Conservation (phyloP, 1,140 invertebrate genomes). For the Nasonia longicornis region DNA sequence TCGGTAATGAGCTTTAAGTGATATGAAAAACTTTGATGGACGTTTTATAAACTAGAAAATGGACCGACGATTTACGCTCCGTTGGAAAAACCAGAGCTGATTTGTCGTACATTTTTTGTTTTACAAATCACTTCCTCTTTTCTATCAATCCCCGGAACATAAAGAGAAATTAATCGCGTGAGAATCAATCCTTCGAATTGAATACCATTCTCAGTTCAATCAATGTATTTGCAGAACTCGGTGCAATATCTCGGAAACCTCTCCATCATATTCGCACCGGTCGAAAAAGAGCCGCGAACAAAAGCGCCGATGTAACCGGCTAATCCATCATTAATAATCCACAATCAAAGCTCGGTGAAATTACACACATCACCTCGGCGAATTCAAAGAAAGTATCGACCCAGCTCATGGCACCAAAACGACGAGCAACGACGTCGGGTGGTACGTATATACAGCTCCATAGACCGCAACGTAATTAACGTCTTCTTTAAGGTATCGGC, state of each 20-base stretch:
- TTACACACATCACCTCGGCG: not conserved
- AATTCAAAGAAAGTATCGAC: not conserved
- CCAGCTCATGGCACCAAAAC: not conserved
- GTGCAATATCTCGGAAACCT: no score
- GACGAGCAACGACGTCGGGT: no score
- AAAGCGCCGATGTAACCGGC: not conserved
- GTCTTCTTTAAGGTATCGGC: not conserved
- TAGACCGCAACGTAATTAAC: not conserved
- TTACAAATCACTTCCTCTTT: no score
- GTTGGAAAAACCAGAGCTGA: not conserved
- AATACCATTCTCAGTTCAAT: no score
- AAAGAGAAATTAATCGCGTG: no score
- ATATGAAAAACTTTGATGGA: not conserved
- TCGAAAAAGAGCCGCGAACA: not conserved
- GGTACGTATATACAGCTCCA: no score
- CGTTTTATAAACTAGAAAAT: slow-evolving; percentile 4
- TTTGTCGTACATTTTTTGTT: not conserved
- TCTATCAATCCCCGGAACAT: no score
- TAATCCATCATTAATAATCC: slow-evolving; percentile 2
- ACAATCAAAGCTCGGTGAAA: not conserved
- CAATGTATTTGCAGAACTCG: no score
- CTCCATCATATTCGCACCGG: no score
- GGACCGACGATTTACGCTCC: not conserved
- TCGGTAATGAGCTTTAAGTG: not conserved
- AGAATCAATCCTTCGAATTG: no score